phyloP scores from a whole-genome alignment of 2,113 vertebrate species.

The Nesogale talazaci region DNA sequence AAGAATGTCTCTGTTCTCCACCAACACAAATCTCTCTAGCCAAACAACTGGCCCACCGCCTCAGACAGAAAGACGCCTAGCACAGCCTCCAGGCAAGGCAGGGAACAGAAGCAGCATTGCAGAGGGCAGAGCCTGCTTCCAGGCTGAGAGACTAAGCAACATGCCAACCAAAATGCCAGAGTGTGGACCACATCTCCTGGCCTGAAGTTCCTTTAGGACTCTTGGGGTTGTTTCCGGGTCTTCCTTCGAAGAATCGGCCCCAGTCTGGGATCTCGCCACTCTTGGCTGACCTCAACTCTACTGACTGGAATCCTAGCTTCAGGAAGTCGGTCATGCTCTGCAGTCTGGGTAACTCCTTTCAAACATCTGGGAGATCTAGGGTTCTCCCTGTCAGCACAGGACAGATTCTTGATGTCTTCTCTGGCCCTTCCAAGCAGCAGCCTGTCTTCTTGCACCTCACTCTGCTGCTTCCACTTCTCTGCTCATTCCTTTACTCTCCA shows the following conservation, averaged over 20 bases:
- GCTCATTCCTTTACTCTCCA: neutral
- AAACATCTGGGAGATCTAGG: neutral
- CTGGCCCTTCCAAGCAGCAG: neutral
- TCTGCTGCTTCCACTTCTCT: neutral
- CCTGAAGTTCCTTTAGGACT: accelerated
- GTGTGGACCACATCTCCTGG: neutral
- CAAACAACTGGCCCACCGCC: neutral
- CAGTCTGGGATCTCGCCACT: neutral
- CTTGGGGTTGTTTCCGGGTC: neutral
- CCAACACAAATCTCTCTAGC: neutral
- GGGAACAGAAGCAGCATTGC: neutral
- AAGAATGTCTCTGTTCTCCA: neutral
- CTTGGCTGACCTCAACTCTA: neutral
- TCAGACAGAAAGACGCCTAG: neutral
- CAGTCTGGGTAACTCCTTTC: neutral
- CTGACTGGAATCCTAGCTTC: no score
- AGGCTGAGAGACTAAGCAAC: neutral
- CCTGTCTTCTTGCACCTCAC: neutral
- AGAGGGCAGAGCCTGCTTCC: neutral
- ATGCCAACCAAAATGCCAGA: neutral
- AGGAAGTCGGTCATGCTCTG: neutral
- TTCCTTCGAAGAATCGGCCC: neutral
- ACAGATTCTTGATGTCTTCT: neutral
- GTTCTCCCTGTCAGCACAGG: neutral
- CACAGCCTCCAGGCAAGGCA: neutral